These are phyloP conservation scores for Drosophila eohydei DNA, from an alignment of 2,888 invertebrate species.

Conservation along the genomic window DNA sequence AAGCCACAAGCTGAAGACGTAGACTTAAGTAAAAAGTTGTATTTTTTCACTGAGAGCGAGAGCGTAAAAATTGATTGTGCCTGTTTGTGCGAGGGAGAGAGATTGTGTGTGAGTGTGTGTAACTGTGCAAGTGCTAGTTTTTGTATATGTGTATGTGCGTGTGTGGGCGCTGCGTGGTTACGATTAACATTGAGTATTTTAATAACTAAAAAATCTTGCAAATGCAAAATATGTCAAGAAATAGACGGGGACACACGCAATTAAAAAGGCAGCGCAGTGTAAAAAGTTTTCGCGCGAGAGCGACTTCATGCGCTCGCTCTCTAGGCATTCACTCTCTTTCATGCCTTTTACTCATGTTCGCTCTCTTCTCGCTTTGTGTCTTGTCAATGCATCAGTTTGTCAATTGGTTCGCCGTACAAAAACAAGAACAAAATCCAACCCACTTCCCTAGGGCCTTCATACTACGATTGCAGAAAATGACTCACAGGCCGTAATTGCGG, in stretches of 20 bases:
- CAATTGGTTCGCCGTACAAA: conserved; percentile 53
- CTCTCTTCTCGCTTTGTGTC: conserved; percentile 23
- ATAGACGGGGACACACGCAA: conserved; percentile 51
- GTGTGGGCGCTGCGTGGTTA: conserved; percentile 63
- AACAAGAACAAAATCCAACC: conserved; percentile 38
- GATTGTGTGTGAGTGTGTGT: conserved; percentile 12
- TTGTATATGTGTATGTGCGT: conserved; percentile 22
- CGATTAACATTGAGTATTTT: conserved; percentile 56
- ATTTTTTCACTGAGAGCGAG: conserved; percentile 58
- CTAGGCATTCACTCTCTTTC: conserved; percentile 9
- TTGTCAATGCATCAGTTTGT: conserved; percentile 62
- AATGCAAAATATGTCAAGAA: conserved; percentile 67
- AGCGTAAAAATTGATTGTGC: conserved; percentile 44
- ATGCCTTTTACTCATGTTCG: conserved; percentile 8
- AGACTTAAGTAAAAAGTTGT: conserved; percentile 56
- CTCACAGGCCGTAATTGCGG: conserved; percentile 57
- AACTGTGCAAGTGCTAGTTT: neutral
- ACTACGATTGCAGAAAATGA: conserved; percentile 74
- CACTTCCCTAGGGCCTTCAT: conserved; percentile 33
- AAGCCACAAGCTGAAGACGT: conserved; percentile 55
- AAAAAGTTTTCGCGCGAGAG: conserved; percentile 28
- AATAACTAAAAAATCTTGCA: conserved; percentile 66
- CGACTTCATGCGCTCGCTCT: neutral
- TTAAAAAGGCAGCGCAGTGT: conserved; percentile 56
- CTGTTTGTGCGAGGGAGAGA: neutral